Base-by-base conservation (phyloP, 2,113 vertebrate genomes). In the Geococcyx californianus region DNA sequence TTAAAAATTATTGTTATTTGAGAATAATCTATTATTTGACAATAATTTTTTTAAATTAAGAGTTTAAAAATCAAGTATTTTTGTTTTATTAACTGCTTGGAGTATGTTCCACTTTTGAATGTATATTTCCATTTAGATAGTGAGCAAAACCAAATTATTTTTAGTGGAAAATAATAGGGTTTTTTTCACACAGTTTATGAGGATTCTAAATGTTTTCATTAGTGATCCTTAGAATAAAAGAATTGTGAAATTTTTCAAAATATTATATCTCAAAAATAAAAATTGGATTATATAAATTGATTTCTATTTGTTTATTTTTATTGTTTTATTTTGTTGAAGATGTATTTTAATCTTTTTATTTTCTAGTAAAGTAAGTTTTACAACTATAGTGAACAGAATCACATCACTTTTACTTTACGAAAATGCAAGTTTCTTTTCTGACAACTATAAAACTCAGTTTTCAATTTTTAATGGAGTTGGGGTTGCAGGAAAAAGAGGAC, bases 201-300 rank as follows among this genome's bases (percentile, higher is more conserved):
- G 5, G 3, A 34, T 63, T 76, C 7, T 49, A 29, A 36, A 58
- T 3, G 1, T 45, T 60, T 40, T 33, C 2, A 31, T 55, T 52
- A 17, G 5, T 51, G 16, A 45, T 42, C 2, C 13, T n/a, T 9
- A 63, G 10, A 59, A 3, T 47, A 25, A 55, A 62, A 83, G 64
- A 38, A 67, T 36, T 0, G 4, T 47, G 1, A 58, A 76, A 69
- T 47, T 14, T 1, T 69, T 70, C 4, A 49, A 73, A 69, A 56
- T 33, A 24, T 31, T 6, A 59, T 33, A 75, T 8, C 6, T 18
- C 66, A 29, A 36, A 16, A 51, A 45, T 19, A 62, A 73, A 58
- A 73, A 16, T 24, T 1, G 0, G 1, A n/a, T 7, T 59, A 4
- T 38, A 89, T 45, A 40, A 10, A 36, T 28, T 13, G 1, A 36